Percentiles rank a stretch among this genome's conserved stretches.
These are phyloP conservation scores for Sparidentex hasta DNA, from an alignment of 2,797 vertebrate species.

Conservation along the genomic window DNA sequence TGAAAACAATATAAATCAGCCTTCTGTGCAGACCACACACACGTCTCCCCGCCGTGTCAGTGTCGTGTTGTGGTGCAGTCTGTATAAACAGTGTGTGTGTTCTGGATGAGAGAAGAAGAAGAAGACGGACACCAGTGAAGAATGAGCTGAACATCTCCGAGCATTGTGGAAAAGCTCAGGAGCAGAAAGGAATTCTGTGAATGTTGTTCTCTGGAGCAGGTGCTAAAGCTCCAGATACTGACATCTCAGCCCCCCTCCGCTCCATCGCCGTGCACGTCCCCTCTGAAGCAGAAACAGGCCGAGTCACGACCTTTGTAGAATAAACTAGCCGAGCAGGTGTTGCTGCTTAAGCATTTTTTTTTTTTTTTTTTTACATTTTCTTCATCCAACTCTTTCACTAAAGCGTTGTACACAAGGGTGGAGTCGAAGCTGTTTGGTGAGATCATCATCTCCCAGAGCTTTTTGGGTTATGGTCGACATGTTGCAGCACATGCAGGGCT, in stretches of 20 bases:
- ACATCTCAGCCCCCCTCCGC: constrained; percentile 12
- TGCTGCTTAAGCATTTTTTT: constrained; percentile 15
- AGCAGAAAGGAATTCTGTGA: constrained; percentile 64
- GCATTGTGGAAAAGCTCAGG: constrained; percentile 10
- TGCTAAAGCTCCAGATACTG: constrained; percentile 38
- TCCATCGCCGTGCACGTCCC: neutral
- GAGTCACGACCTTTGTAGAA: constrained; percentile 23
- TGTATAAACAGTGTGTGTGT: constrained; percentile 45
- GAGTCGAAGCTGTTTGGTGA: constrained; percentile 46
- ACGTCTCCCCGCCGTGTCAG: constrained; percentile 6
- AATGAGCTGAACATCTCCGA: constrained; percentile 20
- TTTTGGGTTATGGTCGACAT: constrained; percentile 6
- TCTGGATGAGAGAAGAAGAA: constrained; percentile 6
- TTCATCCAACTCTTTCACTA: constrained; percentile 1
- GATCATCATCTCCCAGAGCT: constrained; percentile 45
- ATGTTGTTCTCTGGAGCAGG: constrained; percentile 67
- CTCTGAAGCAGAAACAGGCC: constrained; percentile 19
- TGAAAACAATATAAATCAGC: constrained; percentile 24
- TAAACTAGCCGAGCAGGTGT: constrained; percentile 38
- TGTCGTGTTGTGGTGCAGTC: constrained; percentile 30
- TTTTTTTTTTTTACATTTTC: no score
- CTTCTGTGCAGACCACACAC: constrained; percentile 53
- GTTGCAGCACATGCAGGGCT: constrained; percentile 58
- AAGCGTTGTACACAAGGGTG: constrained; percentile 34
- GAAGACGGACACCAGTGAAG: constrained; percentile 11